Percentiles rank a stretch among this genome's conserved stretches.
These are phyloP conservation scores for Smutsia temminckii DNA, from an alignment of 2,797 vertebrate genomes.

Conservation along the genomic window DNA sequence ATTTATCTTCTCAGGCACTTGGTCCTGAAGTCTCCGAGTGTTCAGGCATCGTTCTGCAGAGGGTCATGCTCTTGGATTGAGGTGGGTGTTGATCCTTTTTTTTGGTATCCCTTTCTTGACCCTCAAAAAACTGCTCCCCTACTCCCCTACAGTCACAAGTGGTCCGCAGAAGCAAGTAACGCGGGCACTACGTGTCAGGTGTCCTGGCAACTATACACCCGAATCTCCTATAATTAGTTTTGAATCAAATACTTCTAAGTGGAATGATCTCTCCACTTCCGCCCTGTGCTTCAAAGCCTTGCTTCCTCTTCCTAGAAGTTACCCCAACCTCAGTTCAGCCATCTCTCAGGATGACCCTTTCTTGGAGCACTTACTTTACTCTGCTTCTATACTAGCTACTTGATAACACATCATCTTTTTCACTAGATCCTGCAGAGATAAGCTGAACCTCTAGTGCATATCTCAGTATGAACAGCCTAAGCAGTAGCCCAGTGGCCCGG, in stretches of 20 bases:
- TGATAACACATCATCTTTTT: neutral
- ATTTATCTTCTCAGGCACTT: conserved; percentile 43
- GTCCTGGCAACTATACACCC: neutral
- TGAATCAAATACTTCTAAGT: conserved; percentile 8
- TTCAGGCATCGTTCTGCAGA: neutral
- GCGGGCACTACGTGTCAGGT: neutral
- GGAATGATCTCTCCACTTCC: neutral
- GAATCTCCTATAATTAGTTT: neutral
- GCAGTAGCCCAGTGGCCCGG: neutral
- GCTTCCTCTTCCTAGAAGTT: neutral
- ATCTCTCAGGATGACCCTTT: neutral
- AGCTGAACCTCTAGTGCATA: neutral
- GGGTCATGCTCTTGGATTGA: conserved; percentile 39
- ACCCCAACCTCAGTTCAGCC: neutral
- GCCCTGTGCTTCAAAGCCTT: neutral
- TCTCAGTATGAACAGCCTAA: neutral
- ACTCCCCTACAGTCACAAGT: neutral
- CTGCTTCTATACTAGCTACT: neutral
- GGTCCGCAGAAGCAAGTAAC: neutral
- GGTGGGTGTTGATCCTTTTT: conserved; percentile 3
- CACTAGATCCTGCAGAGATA: neutral
- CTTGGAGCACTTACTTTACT: neutral
- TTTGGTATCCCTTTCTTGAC: neutral
- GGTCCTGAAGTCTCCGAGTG: neutral
- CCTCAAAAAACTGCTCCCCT: neutral